Conservation (phyloP, 2,113 vertebrate genomes). For the Tachuris rubrigastra region DNA sequence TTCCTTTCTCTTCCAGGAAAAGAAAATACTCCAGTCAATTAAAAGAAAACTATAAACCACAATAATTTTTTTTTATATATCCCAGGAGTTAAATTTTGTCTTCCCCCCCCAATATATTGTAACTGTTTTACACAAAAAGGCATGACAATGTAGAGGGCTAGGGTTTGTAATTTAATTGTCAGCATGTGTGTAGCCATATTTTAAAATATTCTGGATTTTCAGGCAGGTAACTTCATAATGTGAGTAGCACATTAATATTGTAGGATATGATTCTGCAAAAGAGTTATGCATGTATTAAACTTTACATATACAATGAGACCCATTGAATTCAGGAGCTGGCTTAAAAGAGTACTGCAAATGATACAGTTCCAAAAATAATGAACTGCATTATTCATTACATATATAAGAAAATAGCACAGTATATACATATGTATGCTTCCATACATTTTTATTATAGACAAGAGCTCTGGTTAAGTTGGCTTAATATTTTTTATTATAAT, state of each 20-base stretch:
- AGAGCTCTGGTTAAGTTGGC: constrained; percentile 16
- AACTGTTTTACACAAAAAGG: background rate
- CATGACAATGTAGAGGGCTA: background rate
- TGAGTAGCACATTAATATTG: constrained; percentile 29
- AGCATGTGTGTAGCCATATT: background rate
- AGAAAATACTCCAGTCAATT: background rate
- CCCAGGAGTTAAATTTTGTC: background rate
- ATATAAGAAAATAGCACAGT: constrained; percentile 38
- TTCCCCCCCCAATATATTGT: background rate
- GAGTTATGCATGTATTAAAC: constrained; percentile 46
- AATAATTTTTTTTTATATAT: background rate
- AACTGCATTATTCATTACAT: constrained; percentile 66
- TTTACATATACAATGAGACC: constrained; percentile 50
- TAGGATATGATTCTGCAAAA: constrained; percentile 19
- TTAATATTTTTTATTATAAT: constrained; percentile 56
- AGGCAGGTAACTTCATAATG: constrained; percentile 47
- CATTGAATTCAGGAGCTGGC: constrained; percentile 63
- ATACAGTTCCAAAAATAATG: constrained; percentile 67
- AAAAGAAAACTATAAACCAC: background rate
- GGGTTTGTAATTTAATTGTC: background rate
- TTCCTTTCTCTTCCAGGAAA: background rate
- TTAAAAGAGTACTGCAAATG: constrained; percentile 53
- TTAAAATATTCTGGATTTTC: constrained; percentile 25
- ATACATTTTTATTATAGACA: constrained; percentile 44
- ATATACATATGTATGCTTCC: constrained; percentile 54